Base-by-base conservation (phyloP, 2,888 invertebrate genomes). In the Cremastinae sp. region DNA sequence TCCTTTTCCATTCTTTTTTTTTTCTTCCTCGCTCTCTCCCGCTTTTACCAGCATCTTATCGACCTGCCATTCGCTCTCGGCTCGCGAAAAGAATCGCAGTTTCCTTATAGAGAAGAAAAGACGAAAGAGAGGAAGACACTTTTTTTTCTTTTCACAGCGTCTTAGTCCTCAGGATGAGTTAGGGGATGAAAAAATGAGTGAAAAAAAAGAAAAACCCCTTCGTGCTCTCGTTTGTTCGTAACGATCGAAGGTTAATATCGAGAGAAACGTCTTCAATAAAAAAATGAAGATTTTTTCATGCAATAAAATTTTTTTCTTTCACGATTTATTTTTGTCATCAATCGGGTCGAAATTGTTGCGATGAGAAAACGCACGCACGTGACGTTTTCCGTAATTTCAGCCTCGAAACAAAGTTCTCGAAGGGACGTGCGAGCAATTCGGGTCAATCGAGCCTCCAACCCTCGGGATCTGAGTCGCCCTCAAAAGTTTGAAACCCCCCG, bases 31-130 rank as follows among this genome's bases (percentile, higher is more conserved):
- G 55, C 43, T 61, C 49, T 37, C 47, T 41, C 5, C 28, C 28
- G 5, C 28, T 28, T 5, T 55, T 39, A 55, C 41, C 74, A 59
- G 74, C 66, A 70, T 70, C 73, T 74, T 74, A 74, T 78, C 77
- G 69, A 74, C 74, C 75, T 73, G 71, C 69, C 74, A 69, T 65
- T 65, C 79, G 65, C 64, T 73, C 66, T 64, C 49, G 28, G 22
- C 53, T 62, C 62, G 58, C 62, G 28, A 12, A 51, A 71, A 59
- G 56, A 78, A 35, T 66, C 73, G 69, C 35, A 51, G 41, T 41
- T 53, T 69, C 18, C 37, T 22, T 16, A 14, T 9, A 12, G 43
- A 59, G 47, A 49, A 58, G 41, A 41, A 59, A 51, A 59, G 41
- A 59, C 12, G 20, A 45, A 22, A 73, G 8, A 35, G 18, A 22